phyloP scores from a whole-genome alignment of 2,113 vertebrate genomes.

The Zosterops lateralis region DNA sequence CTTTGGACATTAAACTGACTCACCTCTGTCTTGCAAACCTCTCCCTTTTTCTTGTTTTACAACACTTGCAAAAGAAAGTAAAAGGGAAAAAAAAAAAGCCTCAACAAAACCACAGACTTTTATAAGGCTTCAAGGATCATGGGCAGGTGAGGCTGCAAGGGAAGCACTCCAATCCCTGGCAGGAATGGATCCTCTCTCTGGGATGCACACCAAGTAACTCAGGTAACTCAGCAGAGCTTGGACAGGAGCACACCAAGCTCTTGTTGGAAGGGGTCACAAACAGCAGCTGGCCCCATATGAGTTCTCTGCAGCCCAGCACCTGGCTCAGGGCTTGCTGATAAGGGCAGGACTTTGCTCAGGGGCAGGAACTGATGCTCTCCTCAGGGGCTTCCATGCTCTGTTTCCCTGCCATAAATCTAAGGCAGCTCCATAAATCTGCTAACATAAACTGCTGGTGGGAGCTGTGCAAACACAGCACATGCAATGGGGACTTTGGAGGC shows the following conservation, averaged over 20 bases:
- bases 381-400: neutral
- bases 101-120: neutral
- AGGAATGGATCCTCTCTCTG: rapidly evolving
- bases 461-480: neutral
- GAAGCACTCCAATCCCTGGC: neutral
- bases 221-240: neutral
- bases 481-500: neutral
- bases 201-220: no score
- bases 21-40: neutral
- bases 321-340: neutral
- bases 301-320: neutral
- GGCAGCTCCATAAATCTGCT: constrained; percentile 16
- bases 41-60: neutral
- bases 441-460: neutral
- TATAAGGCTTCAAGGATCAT: rapidly evolving
- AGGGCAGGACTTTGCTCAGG: constrained; percentile 14
- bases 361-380: neutral
- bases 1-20: neutral
- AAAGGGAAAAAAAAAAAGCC: neutral
- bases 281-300: neutral
- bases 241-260: neutral
- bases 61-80: neutral
- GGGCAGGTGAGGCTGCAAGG: neutral
- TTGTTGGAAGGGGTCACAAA: neutral
- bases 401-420: constrained; percentile 4